Conservation (phyloP, 2,113 vertebrate species). For the Crotalus tigris region DNA sequence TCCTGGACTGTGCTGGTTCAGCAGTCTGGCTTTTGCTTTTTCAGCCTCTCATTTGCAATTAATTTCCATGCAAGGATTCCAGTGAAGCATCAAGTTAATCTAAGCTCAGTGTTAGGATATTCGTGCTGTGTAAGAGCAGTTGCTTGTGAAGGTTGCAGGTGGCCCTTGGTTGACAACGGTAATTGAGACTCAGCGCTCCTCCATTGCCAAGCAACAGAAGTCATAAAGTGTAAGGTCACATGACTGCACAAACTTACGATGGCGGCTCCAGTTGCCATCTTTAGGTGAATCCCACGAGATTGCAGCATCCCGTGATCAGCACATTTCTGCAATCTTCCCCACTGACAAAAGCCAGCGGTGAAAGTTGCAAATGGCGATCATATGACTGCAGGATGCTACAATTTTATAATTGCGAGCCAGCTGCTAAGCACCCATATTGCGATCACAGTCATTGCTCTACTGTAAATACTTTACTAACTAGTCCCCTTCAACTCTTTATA, state of each 20-base stretch:
- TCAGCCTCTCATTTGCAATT: background rate
- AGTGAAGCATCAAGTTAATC: background rate
- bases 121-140: background rate
- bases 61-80: background rate
- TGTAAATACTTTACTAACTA: background rate
- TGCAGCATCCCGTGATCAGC: background rate
- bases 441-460: background rate
- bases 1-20: background rate
- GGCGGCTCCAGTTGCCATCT: background rate
- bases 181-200: background rate
- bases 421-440: background rate
- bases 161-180: background rate
- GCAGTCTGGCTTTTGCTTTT: background rate
- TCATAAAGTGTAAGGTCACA: background rate
- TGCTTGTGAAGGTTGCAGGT: background rate
- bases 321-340: background rate
- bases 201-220: background rate
- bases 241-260: background rate
- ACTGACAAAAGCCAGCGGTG: background rate
- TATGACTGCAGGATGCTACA: background rate
- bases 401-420: background rate
- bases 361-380: background rate
- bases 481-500: background rate
- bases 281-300: background rate
- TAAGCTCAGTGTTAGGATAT: background rate